A percentile compares a stretch with the other conserved stretches of the same genome.
phyloP scores from a whole-genome alignment of 2,797 vertebrate genomes.

The Clarias fuscus region DNA sequence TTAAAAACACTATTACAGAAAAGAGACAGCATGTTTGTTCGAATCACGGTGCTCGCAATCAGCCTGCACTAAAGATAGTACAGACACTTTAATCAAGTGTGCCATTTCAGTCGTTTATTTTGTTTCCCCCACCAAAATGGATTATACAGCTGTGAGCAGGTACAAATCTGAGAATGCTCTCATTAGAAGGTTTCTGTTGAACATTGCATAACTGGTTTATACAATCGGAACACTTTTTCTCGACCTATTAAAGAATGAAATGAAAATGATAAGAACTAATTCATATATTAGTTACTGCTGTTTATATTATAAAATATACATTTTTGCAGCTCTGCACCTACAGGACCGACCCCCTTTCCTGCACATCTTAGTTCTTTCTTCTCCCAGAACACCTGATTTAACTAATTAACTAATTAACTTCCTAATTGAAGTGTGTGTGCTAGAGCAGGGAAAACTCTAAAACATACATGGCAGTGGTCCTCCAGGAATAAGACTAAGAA shows the following conservation, averaged over 20 bases:
- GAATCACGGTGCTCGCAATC: not conserved
- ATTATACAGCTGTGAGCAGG: not conserved
- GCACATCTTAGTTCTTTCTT: no score
- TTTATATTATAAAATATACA: no score
- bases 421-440: no score
- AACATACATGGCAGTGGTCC: no score
- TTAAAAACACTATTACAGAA: no score
- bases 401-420: no score
- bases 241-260: not conserved
- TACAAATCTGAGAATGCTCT: not conserved
- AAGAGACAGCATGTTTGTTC: not conserved
- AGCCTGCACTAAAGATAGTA: not conserved
- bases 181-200: not conserved
- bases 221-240: not conserved
- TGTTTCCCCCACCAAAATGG: not conserved
- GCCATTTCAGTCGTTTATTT: not conserved
- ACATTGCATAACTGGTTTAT: not conserved
- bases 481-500: no score
- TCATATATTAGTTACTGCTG: not conserved
- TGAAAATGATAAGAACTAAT: not conserved
- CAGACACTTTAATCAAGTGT: no score
- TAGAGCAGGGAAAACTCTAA: no score
- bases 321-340: no score
- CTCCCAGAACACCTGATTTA: no score
- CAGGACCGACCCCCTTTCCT: no score